A percentile compares a stretch with the other conserved stretches of the same genome.
Evolutionary conservation across 2,888 invertebrate species (phyloP).

Genomic region (Tuta absoluta): DNA sequence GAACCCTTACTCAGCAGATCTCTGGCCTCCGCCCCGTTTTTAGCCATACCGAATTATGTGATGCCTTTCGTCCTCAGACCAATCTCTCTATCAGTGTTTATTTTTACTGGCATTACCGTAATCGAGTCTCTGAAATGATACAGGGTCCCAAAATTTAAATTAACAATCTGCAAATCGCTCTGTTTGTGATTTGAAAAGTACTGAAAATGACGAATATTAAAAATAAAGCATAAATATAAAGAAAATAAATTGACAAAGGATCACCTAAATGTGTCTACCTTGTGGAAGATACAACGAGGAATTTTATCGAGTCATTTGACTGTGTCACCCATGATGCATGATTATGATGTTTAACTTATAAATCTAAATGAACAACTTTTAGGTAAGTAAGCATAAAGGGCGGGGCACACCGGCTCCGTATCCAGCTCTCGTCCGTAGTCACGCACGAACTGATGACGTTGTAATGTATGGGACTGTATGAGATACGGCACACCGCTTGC

Average conservation of each 20-base stretch:
- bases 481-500: too few species aligned
- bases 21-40: conserved; percentile 17
- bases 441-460: too few species aligned
- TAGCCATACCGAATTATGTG: conserved; percentile 35
- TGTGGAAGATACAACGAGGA: not conserved
- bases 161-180: conserved; percentile 60
- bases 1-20: conserved; percentile 21
- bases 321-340: not conserved
- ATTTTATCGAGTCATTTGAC: not conserved
- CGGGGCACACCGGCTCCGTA: too few species aligned
- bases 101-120: conserved; percentile 60
- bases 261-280: not conserved
- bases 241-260: not conserved
- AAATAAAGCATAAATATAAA: not conserved
- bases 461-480: too few species aligned
- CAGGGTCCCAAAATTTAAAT: conserved; percentile 56
- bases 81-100: conserved; percentile 58
- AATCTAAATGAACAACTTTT: too few species aligned
- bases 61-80: conserved; percentile 41
- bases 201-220: conserved; percentile 38
- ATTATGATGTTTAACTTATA: too few species aligned
- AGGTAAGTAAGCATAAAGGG: too few species aligned
- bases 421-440: too few species aligned
- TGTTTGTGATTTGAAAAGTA: conserved; percentile 32
- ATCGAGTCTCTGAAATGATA: conserved; percentile 60